A percentile compares a stretch with the other conserved stretches of the same genome.
phyloP scores from a whole-genome alignment of 2,888 invertebrate genomes.

The Priocnemis perturbator region DNA sequence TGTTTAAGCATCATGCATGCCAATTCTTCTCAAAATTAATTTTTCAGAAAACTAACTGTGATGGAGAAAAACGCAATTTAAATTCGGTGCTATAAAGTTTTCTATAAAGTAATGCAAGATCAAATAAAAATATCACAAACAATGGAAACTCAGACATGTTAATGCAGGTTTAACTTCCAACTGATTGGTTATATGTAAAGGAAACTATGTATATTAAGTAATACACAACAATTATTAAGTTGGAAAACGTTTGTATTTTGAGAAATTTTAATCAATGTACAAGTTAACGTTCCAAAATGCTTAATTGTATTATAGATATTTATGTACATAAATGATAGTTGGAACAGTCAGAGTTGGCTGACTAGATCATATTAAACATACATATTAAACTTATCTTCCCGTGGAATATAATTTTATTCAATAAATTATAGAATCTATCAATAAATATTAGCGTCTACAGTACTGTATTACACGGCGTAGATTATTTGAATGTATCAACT shows the following conservation, averaged over 20 bases:
- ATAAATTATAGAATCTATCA: slow-evolving; percentile 39
- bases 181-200: too few species aligned
- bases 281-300: background rate
- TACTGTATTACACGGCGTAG: slow-evolving; percentile 41
- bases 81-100: too few species aligned
- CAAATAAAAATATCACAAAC: too few species aligned
- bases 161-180: too few species aligned
- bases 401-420: slow-evolving; percentile 38
- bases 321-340: background rate
- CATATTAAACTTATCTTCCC: slow-evolving; percentile 45
- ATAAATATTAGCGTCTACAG: slow-evolving; percentile 39
- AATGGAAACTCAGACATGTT: too few species aligned
- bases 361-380: too few species aligned
- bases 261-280: background rate
- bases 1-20: too few species aligned
- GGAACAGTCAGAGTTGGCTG: background rate
- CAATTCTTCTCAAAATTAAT: too few species aligned
- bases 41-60: too few species aligned
- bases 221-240: background rate
- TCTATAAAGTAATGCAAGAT: too few species aligned
- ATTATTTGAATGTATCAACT: slow-evolving; percentile 19
- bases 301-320: background rate
- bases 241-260: background rate
- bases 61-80: too few species aligned
- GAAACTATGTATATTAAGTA: too few species aligned